Conservation (phyloP, 1,140 invertebrate species). For the Ditylenchus dipsaci region DNA sequence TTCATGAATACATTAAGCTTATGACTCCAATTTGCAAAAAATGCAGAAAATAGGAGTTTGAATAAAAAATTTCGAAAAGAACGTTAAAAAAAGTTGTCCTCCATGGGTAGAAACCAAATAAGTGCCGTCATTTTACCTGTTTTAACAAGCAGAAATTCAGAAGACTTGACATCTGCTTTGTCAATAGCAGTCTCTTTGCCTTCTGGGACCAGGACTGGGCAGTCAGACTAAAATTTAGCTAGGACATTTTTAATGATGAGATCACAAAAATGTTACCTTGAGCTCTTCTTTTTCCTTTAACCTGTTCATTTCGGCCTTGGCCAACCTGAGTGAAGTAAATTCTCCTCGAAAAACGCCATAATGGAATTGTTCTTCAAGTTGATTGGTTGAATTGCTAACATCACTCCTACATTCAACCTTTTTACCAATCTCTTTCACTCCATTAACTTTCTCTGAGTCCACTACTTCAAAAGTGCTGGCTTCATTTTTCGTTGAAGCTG, state of each 20-base stretch:
- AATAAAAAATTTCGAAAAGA: no score
- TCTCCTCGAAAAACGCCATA: neutral
- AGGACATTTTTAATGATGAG: neutral
- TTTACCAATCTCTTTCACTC: neutral
- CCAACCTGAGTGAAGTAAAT: neutral
- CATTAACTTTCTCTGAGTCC: neutral
- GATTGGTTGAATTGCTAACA: neutral
- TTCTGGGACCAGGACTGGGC: neutral
- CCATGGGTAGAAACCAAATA: no score
- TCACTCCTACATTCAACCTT: neutral
- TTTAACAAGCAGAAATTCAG: neutral
- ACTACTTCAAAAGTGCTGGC: neutral
- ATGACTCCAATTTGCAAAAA: no score
- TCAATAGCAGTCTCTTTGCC: neutral
- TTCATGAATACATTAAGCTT: no score
- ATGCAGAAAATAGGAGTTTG: no score
- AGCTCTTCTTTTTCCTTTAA: neutral
- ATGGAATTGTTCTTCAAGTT: neutral
- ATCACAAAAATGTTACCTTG: neutral
- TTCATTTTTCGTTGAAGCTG: neutral
- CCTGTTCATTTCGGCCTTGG: neutral
- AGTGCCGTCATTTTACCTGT: no score
- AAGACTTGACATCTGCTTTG: neutral
- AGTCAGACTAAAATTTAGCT: neutral
- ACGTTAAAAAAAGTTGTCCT: no score